Conservation (phyloP, 2,888 invertebrate species). For the Rotaria sp. region DNA sequence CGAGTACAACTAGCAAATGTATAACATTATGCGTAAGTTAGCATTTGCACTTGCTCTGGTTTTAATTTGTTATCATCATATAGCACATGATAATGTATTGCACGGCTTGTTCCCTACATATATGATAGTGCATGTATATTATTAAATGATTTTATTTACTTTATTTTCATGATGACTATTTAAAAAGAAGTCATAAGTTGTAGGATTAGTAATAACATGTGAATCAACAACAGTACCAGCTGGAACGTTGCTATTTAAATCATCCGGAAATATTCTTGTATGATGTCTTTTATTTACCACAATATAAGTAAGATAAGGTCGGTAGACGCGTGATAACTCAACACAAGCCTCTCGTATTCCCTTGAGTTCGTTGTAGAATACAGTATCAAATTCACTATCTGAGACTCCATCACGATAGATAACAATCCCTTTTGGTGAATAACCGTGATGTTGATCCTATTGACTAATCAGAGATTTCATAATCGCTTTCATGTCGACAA, state of each 20-base stretch:
- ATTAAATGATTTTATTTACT: neutral
- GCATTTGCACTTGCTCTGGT: constrained; percentile 42
- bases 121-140: too few relatives aligned
- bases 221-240: constrained; percentile 40
- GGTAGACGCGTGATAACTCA: constrained; percentile 27
- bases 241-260: constrained; percentile 1
- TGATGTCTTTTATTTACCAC: constrained; percentile 41
- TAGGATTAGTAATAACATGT: neutral
- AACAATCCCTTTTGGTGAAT: constrained; percentile 31
- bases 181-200: constrained; percentile 35
- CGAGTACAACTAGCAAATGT: constrained; percentile 41
- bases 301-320: constrained; percentile 36
- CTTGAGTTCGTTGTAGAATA: constrained; percentile 33
- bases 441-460: constrained; percentile 20
- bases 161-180: constrained; percentile 31
- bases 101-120: constrained; percentile 42
- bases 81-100: constrained; percentile 42
- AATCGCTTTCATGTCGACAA: constrained; percentile 35
- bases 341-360: constrained; percentile 36
- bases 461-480: constrained; percentile 9
- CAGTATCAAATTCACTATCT: constrained; percentile 36
- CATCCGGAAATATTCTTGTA: constrained; percentile 31
- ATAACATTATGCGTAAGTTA: constrained; percentile 42
- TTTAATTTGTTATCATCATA: constrained; percentile 42
- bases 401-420: constrained; percentile 39